phyloP scores from a whole-genome alignment of 2,113 vertebrate species.

The Symphodus melops region DNA sequence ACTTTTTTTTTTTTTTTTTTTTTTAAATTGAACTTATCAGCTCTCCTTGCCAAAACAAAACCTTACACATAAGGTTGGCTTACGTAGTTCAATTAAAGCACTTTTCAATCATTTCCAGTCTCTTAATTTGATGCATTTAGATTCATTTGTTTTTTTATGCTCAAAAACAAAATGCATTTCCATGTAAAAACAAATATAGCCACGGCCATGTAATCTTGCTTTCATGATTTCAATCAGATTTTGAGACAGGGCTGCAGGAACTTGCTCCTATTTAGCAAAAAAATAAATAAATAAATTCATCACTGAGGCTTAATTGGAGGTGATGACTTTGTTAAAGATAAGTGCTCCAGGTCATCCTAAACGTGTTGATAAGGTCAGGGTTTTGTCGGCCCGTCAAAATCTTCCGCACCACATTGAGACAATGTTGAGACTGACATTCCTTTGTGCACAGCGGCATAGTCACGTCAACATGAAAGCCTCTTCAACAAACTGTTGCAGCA shows the following conservation, averaged over 20 bases:
- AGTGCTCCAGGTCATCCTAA: slow-evolving; percentile 3
- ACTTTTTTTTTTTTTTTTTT: too few species aligned
- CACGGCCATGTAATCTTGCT: neutral
- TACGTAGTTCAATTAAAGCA: too few species aligned
- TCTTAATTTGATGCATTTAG: too few species aligned
- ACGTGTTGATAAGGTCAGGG: neutral
- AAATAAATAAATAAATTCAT: neutral
- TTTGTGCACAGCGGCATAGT: neutral
- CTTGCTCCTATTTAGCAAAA: neutral
- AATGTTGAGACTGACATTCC: neutral
- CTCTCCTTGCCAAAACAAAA: too few species aligned
- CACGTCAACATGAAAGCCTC: neutral
- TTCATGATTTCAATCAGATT: neutral
- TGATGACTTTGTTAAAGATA: neutral
- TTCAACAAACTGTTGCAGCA: neutral
- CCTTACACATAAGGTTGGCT: too few species aligned
- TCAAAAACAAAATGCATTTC: too few species aligned
- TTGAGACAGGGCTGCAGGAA: neutral
- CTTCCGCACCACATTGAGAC: neutral
- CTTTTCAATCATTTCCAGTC: too few species aligned
- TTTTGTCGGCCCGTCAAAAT: neutral
- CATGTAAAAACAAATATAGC: too few species aligned
- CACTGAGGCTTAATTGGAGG: neutral
- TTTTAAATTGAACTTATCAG: too few species aligned
- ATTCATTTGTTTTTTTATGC: too few species aligned